These are phyloP conservation scores for Campylomormyrus numenius DNA, from an alignment of 2,113 vertebrate species.

Conservation along the genomic window DNA sequence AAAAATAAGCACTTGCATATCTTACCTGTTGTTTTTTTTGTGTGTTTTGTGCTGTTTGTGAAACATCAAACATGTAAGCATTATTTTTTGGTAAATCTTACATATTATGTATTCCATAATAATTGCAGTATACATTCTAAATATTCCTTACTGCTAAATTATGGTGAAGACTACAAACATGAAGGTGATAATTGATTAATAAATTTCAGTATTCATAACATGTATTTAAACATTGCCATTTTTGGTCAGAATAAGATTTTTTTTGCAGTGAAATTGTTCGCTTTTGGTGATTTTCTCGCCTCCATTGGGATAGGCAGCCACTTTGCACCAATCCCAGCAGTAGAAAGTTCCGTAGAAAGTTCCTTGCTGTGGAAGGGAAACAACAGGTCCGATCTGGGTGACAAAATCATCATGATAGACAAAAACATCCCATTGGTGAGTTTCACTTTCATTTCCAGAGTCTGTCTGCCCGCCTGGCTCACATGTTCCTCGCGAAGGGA, in stretches of 20 bases:
- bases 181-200: conserved; percentile 1
- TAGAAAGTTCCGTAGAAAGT: not conserved
- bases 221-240: not conserved
- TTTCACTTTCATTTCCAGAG: not conserved
- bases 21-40: not conserved
- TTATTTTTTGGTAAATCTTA: not conserved
- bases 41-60: not conserved
- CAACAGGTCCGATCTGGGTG: not conserved
- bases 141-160: not conserved
- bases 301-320: not conserved
- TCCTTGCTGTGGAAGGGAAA: not conserved
- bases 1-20: not conserved
- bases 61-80: not conserved
- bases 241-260: not conserved
- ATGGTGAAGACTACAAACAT: not conserved
- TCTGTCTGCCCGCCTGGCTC: not conserved
- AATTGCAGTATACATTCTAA: not conserved
- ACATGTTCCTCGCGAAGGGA: not conserved
- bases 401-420: not conserved
- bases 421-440: not conserved
- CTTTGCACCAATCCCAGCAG: not conserved
- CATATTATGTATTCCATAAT: not conserved
- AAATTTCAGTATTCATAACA: not conserved
- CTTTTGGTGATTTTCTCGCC: not conserved
- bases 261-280: not conserved